A percentile compares a stretch with the other conserved stretches of the same genome.
Evolutionary conservation across 2,113 vertebrate species (phyloP).

Genomic region (Dromiciops gliroides): DNA sequence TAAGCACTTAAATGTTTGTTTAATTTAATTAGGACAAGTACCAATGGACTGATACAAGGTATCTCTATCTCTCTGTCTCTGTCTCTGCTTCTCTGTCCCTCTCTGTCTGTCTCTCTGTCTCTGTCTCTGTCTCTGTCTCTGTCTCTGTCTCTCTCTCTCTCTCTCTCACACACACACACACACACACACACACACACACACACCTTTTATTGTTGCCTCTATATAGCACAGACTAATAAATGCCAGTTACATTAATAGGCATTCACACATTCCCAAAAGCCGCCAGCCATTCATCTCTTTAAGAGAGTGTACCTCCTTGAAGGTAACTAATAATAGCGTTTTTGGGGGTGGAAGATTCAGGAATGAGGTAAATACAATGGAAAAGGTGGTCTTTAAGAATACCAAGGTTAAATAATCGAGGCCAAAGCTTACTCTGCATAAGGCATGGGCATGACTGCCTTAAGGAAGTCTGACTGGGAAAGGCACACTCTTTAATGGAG

Average conservation of each 20-base stretch:
- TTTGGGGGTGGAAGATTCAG: not conserved
- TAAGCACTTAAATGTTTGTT: too few relatives aligned
- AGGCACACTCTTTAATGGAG: conserved; percentile 23
- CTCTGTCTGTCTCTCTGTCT: too few relatives aligned
- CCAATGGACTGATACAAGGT: too few relatives aligned
- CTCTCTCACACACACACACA: too few relatives aligned
- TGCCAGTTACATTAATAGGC: not conserved
- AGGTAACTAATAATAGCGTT: conserved; percentile 22
- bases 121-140: too few relatives aligned
- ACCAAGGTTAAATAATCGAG: conserved; percentile 2
- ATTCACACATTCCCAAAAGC: not conserved
- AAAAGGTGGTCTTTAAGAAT: conserved; percentile 2
- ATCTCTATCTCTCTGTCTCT: too few relatives aligned
- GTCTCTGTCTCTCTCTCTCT: too few relatives aligned
- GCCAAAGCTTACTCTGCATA: not conserved
- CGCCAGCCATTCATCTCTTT: conserved; percentile 26
- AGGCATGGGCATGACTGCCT: conserved; percentile 27
- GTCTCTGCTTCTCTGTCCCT: too few relatives aligned
- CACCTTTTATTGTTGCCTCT: not conserved
- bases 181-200: not conserved
- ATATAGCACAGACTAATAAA: not conserved
- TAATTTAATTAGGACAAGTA: too few relatives aligned
- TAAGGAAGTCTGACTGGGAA: conserved; percentile 33
- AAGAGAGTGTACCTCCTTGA: not conserved
- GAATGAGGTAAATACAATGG: conserved; percentile 47